Conservation (phyloP, 2,113 vertebrate genomes). For the Stegostoma tigrinum region DNA sequence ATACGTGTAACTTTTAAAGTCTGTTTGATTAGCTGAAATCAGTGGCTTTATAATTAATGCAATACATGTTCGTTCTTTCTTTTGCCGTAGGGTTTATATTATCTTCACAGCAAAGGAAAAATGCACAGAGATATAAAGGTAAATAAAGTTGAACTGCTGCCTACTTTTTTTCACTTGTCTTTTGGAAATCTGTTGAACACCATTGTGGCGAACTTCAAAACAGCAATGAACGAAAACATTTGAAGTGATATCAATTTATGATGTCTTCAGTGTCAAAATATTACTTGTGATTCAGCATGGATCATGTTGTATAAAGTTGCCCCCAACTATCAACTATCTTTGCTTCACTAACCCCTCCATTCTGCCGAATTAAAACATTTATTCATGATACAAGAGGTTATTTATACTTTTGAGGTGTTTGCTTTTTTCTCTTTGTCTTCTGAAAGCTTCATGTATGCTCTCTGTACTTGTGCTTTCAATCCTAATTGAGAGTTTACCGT, state of each 20-base stretch:
- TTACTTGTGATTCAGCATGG: background rate
- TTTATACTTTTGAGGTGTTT: background rate
- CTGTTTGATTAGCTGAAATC: background rate
- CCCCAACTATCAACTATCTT: background rate
- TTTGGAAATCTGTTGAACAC: background rate
- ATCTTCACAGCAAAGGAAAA: constrained; percentile 82
- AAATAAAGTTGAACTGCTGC: constrained; percentile 40
- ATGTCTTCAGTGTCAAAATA: background rate
- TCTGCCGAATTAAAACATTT: background rate
- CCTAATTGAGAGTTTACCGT: background rate
- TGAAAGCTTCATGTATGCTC: background rate
- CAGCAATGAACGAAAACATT: background rate
- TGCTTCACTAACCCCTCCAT: no score
- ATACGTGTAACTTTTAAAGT: background rate
- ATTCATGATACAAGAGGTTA: background rate
- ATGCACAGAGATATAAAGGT: constrained; percentile 88
- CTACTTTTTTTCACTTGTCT: background rate
- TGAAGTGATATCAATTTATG: background rate
- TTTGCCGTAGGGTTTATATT: constrained; percentile 67
- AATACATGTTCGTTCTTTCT: constrained; percentile 38
- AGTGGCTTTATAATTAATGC: background rate
- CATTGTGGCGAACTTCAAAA: background rate
- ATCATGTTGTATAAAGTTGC: background rate
- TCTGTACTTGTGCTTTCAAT: background rate
- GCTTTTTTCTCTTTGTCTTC: background rate